Percentiles rank a stretch among this genome's conserved stretches.
phyloP scores from a whole-genome alignment of 2,888 invertebrate species.

The Athetis lepigone region DNA sequence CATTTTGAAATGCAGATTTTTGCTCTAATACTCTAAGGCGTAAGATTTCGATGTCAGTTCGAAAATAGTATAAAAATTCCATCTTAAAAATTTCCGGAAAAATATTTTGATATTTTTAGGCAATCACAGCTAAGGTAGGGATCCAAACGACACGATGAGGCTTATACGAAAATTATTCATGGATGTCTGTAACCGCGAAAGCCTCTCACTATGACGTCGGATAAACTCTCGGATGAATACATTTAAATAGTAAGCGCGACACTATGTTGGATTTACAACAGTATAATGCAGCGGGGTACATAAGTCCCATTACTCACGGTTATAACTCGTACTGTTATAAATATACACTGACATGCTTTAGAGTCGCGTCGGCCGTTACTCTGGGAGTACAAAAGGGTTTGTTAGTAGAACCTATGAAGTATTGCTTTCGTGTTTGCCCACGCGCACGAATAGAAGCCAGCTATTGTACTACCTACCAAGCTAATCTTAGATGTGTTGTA shows the following conservation, averaged over 20 bases:
- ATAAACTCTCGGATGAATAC: conserved; percentile 89
- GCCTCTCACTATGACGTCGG: conserved; percentile 87
- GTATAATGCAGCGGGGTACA: conserved; percentile 86
- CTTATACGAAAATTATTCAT: conserved; percentile 87
- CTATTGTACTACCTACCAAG: conserved; percentile 53
- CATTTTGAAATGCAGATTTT: neutral
- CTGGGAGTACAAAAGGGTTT: conserved; percentile 87
- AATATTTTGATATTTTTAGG: conserved; percentile 55
- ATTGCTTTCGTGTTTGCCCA: conserved; percentile 81
- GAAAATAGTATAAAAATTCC: conserved; percentile 39
- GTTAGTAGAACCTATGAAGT: conserved; percentile 88
- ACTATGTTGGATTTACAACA: conserved; percentile 86
- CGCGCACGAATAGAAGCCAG: conserved; percentile 72
- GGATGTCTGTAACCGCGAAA: conserved; percentile 80
- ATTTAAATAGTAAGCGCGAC: conserved; percentile 90
- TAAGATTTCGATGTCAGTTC: neutral
- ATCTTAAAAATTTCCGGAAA: conserved; percentile 40
- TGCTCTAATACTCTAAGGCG: neutral
- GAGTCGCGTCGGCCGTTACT: conserved; percentile 80
- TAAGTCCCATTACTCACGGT: conserved; percentile 87
- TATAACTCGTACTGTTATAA: conserved; percentile 87
- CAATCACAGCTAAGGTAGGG: conserved; percentile 60
- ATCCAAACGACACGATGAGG: conserved; percentile 70
- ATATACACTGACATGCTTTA: conserved; percentile 87
- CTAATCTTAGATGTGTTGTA: conserved; percentile 54